A percentile compares a stretch with the other conserved stretches of the same genome.
Evolutionary conservation across 2,888 invertebrate genomes (phyloP).

Genomic region (Clitarchus hookeri): DNA sequence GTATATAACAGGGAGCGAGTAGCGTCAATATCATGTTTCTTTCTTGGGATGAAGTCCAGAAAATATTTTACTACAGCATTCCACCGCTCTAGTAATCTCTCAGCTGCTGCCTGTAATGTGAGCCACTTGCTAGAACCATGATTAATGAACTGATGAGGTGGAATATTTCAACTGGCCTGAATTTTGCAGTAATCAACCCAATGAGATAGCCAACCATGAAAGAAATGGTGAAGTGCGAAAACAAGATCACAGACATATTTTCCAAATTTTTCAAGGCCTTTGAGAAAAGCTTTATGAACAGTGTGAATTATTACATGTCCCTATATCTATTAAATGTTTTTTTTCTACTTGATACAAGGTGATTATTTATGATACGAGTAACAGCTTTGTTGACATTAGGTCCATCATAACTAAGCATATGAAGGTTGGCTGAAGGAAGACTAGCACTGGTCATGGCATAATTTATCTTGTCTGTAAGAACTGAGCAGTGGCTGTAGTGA

Average conservation of each 20-base stretch:
- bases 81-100: slow-evolving; percentile 37
- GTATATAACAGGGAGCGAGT: too few species aligned
- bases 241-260: slow-evolving; percentile 37
- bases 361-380: neutral
- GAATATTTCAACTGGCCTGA: slow-evolving; percentile 27
- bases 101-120: slow-evolving; percentile 36
- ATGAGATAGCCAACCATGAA: slow-evolving; percentile 36
- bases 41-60: slow-evolving; percentile 36
- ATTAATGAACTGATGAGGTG: slow-evolving; percentile 22
- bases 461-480: slow-evolving; percentile 22
- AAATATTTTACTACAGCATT: slow-evolving; percentile 39
- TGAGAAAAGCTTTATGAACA: slow-evolving; percentile 37
- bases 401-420: slow-evolving; percentile 28
- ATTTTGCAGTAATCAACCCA: slow-evolving; percentile 37
- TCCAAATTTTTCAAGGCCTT: slow-evolving; percentile 33
- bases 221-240: slow-evolving; percentile 37
- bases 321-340: slow-evolving; percentile 37
- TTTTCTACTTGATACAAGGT: slow-evolving; percentile 23
- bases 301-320: slow-evolving; percentile 40
- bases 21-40: neutral
- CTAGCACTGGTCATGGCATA: slow-evolving; percentile 4
- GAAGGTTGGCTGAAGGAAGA: slow-evolving; percentile 17
- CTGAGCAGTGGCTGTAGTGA: slow-evolving; percentile 28
- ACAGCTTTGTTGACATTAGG: neutral
- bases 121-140: slow-evolving; percentile 40